Conservation (phyloP, 2,888 invertebrate genomes). For the Eupithecia centaureata region DNA sequence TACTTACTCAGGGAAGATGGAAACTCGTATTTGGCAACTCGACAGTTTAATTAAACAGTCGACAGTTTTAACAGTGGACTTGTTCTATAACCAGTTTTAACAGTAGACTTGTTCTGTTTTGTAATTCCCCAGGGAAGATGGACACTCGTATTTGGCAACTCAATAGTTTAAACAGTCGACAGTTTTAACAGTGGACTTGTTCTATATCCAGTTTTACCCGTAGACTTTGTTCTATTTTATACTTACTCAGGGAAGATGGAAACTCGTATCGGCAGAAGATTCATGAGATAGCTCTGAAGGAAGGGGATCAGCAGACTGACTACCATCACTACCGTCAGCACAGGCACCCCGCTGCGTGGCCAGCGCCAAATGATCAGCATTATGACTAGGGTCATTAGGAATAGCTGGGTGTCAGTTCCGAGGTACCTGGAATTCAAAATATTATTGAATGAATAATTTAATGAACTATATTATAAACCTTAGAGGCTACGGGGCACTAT, state of each 20-base stretch:
- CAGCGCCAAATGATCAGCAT: conserved; percentile 77
- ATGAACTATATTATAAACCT: too few species aligned
- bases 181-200: too few species aligned
- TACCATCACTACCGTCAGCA: conserved; percentile 67
- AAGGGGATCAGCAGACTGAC: conserved; percentile 75
- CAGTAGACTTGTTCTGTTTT: background rate
- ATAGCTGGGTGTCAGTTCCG: conserved; percentile 78
- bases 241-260: conserved; percentile 80
- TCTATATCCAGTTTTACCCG: too few species aligned
- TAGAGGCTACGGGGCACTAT: too few species aligned
- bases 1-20: conserved; percentile 78
- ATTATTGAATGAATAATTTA: too few species aligned
- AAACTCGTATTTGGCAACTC: conserved; percentile 76
- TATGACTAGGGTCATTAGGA: conserved; percentile 71
- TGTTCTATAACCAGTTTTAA: too few species aligned
- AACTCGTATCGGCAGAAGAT: conserved; percentile 73
- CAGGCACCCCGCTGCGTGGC: conserved; percentile 69
- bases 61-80: too few species aligned
- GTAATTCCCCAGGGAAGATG: too few species aligned
- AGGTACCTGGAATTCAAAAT: conserved; percentile 74
- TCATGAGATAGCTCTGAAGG: conserved; percentile 77
- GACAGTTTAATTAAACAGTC: background rate
- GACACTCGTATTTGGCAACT: too few species aligned
- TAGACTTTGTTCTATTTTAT: background rate
- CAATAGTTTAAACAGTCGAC: background rate